Conservation (phyloP, 2,797 vertebrate species). For the Xenops minutus region DNA sequence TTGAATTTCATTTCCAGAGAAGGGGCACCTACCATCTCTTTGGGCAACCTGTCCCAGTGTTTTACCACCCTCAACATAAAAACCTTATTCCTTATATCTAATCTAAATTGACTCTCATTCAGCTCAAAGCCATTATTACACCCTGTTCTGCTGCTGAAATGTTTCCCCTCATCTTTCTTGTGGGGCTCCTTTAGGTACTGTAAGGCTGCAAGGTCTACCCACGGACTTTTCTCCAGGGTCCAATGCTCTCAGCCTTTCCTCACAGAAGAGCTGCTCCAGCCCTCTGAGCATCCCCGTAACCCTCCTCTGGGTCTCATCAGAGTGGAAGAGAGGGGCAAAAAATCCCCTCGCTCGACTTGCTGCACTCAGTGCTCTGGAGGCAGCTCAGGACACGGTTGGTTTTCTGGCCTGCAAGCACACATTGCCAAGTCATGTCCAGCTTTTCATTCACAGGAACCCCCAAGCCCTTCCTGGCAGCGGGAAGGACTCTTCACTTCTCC, state of each 20-base stretch:
- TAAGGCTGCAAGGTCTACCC: not conserved
- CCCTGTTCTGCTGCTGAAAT: not conserved
- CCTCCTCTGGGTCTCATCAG: not conserved
- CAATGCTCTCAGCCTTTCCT: not conserved
- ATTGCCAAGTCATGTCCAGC: not conserved
- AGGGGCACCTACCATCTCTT: not conserved
- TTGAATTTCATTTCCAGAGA: not conserved
- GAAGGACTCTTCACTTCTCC: not conserved
- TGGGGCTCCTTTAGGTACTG: not conserved
- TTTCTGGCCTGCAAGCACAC: not conserved
- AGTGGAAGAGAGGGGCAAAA: not conserved
- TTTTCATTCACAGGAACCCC: not conserved
- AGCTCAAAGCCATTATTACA: not conserved
- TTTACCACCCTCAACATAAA: rapidly evolving
- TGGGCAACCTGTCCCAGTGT: not conserved
- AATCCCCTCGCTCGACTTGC: not conserved
- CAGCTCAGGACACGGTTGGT: not conserved
- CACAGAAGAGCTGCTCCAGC: not conserved
- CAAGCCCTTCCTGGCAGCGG: not conserved
- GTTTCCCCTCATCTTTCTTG: not conserved
- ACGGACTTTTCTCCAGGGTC: not conserved
- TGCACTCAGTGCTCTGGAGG: rapidly evolving
- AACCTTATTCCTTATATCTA: not conserved
- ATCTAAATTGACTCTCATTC: not conserved
- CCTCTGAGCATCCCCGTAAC: not conserved